Evolutionary conservation across 2,888 invertebrate species (phyloP).

Genomic region (Cancer borealis): DNA sequence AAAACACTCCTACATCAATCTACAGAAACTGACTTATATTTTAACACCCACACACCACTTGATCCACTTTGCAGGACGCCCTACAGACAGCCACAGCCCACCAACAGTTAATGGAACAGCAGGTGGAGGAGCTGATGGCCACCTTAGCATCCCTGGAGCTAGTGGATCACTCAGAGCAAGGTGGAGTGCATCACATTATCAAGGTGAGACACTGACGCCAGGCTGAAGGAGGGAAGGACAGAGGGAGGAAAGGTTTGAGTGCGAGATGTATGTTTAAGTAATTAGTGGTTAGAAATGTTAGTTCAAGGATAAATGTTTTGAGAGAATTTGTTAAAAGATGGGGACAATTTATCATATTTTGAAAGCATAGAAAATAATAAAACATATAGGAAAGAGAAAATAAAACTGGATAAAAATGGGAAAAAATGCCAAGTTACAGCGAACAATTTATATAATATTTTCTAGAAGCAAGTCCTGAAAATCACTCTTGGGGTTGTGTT

Average conservation of each 20-base stretch:
- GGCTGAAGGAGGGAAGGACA: not conserved
- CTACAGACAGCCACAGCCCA: slow-evolving; percentile 83
- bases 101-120: slow-evolving; percentile 83
- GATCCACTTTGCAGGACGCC: slow-evolving; percentile 81
- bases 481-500: not conserved
- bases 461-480: not conserved
- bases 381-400: too few relatives aligned
- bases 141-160: slow-evolving; percentile 82
- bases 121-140: slow-evolving; percentile 82
- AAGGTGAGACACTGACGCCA: slow-evolving; percentile 78
- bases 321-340: too few relatives aligned
- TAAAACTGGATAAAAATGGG: not conserved
- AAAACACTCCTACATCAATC: too few relatives aligned
- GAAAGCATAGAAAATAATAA: too few relatives aligned
- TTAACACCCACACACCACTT: too few relatives aligned
- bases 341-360: too few relatives aligned
- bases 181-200: slow-evolving; percentile 78
- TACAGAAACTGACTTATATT: too few relatives aligned
- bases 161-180: slow-evolving; percentile 80
- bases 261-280: too few relatives aligned
- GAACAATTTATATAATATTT: not conserved
- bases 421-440: not conserved
- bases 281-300: too few relatives aligned
- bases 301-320: too few relatives aligned
- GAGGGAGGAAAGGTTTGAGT: too few relatives aligned